Base-by-base conservation (phyloP, 35 echinoderm and acorn worm species). In the Nesometra sesokonis region DNA sequence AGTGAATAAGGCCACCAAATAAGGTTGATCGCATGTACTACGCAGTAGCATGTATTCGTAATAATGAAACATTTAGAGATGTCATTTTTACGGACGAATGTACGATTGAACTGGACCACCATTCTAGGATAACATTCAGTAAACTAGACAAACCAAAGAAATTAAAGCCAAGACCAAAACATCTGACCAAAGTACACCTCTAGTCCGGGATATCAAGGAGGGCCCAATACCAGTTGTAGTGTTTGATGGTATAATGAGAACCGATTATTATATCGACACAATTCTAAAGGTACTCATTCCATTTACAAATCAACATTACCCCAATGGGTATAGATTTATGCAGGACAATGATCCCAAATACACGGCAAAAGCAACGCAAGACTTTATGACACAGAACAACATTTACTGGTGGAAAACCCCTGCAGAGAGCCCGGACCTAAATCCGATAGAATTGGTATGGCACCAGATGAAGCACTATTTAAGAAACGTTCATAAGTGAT, bases 271-370 rank as follows among this genome's bases (percentile, higher is more conserved):
- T 91, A 29, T 87, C 33, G 33, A 32, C 3, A 79, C 85, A 4
- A 91, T 86, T 11, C 87, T 91, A 78, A 78, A 83, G 8, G 78
- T 47, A 13, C 29, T 90, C 31, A 33, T 82, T 30, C 90, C 90
- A 29, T 91, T 82, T 78, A 40, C 82, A 11, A 0, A 17, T 21
- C 4, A 29, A 30, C 35, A 32, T 35, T 91, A 40, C 52, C 77
- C 32, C 0, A 78, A 77, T 29, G 47, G 43, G 29, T 86, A 87
- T 37, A 30, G 80, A 31, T 86, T 91, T 32, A 34, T 30, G 21
- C 80, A 91, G 15, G 90, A 86, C 38, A 91, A 91, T 33, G 89
- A 91, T 39, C 82, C 82, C 0, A 90, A 90, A 76, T 76, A 90
- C 32, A 67, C 47, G 5, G 34, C 46, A 2, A 77, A 78, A 8